Evolutionary conservation across 2,113 vertebrate species (phyloP), one percentile per base, ranked within the genome.

Genomic region (Sander lucioperca): DNA sequence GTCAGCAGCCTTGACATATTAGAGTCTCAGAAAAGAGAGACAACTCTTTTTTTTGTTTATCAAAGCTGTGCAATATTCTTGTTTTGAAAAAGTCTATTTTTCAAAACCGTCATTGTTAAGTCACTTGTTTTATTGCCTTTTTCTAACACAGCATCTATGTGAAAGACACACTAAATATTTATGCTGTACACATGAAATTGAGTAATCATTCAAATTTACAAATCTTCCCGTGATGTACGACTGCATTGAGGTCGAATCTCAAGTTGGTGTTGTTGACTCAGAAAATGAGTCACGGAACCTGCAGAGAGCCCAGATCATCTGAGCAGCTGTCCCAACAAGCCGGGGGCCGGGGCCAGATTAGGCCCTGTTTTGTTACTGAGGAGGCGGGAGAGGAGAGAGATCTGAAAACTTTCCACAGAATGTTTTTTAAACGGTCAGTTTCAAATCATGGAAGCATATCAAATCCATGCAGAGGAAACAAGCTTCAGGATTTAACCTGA

Each of bases 281-380:
- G 92, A 91, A 90, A 89, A 80, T 95, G 93, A 94, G 90, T 93
- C 93, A 95, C 58, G 82, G 89, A 92, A 91, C 94, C 94, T 92
- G 94, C 87, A 56, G 95, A 90, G 93, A 91, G 92, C 79, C 83
- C 87, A 90, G 92, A 94, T 93, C 88, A 85, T 94, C 79, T 61
- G 86, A 94, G 94, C 95, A 95, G 95, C 95, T 96, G 95, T 95
- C 92, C 93, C 94, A 96, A 95, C 91, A 94, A 88, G 89, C 91
- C 59, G 77, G 83, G 82, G 69, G 90, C 80, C 27, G 83, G 87
- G 79, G 86, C 84, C 83, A 79, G 79, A 88, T 85, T 65, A 21
- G 88, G 67, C 82, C 82, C 79, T 92, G 88, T 90, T 91, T 91
- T 90, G 39, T 43, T 76, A 76, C 79, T 62, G 48, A 10, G 65